These are phyloP conservation scores for Chelmon rostratus DNA, from an alignment of 2,797 vertebrate genomes.

Conservation along the genomic window DNA sequence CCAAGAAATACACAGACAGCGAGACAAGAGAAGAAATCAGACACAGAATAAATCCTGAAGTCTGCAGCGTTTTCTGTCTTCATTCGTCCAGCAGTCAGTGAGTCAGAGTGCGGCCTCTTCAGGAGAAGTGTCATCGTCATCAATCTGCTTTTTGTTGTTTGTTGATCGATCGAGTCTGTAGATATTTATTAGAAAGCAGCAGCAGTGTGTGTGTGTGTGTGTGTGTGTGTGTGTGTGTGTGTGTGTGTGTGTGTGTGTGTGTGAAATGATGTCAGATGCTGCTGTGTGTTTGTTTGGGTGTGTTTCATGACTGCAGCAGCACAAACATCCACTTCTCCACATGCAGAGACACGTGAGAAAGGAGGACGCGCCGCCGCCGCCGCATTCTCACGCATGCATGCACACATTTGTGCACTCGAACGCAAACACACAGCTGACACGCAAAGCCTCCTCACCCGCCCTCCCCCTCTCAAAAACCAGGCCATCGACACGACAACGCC, in stretches of 20 bases:
- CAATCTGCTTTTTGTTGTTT: too few relatives aligned
- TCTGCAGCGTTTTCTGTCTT: too few relatives aligned
- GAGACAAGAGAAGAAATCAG: too few relatives aligned
- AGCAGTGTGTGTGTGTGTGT: too few relatives aligned
- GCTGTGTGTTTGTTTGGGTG: not conserved
- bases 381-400: conserved; percentile 42
- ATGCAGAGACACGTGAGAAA: conserved; percentile 39
- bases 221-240: too few relatives aligned
- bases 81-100: too few relatives aligned
- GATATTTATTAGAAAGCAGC: too few relatives aligned
- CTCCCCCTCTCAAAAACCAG: conserved; percentile 11
- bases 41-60: too few relatives aligned
- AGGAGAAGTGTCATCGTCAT: too few relatives aligned
- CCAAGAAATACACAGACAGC: too few relatives aligned
- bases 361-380: not conserved
- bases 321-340: not conserved
- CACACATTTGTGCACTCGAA: conserved; percentile 52
- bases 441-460: conserved; percentile 1
- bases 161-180: too few relatives aligned
- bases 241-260: not conserved
- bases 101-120: too few relatives aligned
- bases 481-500: not conserved
- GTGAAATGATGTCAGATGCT: not conserved
- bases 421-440: conserved; percentile 31
- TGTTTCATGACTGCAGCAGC: not conserved